Conservation (phyloP, 1,140 invertebrate genomes). For the Rhopalosiphum maidis region DNA sequence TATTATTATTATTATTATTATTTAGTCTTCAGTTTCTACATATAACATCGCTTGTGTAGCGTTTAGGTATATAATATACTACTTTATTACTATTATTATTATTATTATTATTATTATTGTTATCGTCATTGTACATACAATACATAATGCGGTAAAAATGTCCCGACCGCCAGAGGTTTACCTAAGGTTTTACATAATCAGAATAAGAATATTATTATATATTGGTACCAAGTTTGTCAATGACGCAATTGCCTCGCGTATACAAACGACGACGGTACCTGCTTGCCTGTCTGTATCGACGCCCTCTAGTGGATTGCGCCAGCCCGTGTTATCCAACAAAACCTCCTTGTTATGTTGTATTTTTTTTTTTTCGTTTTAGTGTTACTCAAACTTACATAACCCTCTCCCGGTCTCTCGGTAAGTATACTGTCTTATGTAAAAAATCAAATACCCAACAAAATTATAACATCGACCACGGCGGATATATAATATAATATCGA, state of each 20-base stretch:
- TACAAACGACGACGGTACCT: neutral
- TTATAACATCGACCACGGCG: neutral
- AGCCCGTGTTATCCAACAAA: constrained; percentile 55
- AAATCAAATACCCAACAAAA: neutral
- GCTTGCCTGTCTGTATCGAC: constrained; percentile 20
- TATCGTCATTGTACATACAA: neutral
- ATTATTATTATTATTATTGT: neutral
- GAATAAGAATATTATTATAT: neutral
- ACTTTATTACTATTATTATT: neutral
- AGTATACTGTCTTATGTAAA: neutral
- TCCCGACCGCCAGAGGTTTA: constrained; percentile 35
- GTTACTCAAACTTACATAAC: constrained; percentile 44
- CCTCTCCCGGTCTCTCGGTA: neutral
- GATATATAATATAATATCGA: neutral
- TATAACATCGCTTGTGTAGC: neutral
- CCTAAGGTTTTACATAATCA: constrained; percentile 54
- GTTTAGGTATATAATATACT: neutral
- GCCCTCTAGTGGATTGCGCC: constrained; percentile 55
- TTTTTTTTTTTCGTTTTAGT: constrained; percentile 24
- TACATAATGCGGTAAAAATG: constrained; percentile 28
- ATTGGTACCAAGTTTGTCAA: constrained; percentile 48
- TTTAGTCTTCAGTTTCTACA: neutral
- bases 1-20: neutral
- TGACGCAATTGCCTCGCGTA: constrained; percentile 25
- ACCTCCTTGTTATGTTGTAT: constrained; percentile 40